phyloP scores from a whole-genome alignment of 1,140 invertebrate genomes.

The Drosophila lini region DNA sequence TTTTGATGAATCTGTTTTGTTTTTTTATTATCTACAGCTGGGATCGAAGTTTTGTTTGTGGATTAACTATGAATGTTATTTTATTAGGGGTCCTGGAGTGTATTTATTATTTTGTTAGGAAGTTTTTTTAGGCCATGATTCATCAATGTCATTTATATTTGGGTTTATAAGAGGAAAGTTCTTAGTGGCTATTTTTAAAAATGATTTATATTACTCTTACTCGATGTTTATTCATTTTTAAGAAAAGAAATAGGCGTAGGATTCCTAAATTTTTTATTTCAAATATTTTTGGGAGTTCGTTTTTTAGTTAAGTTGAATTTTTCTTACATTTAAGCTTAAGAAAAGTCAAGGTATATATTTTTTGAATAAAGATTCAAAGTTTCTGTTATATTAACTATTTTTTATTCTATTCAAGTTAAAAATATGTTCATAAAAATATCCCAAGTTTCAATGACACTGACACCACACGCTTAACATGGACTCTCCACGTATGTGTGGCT shows the following conservation, averaged over 20 bases:
- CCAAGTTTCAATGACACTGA: not conserved
- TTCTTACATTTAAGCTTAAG: not conserved
- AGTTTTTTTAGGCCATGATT: conserved; percentile 26
- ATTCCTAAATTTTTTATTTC: not conserved
- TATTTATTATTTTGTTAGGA: conserved; percentile 34
- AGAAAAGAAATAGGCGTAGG: not conserved
- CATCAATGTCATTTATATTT: conserved; percentile 34
- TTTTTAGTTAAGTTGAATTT: not conserved
- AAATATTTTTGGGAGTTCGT: not conserved
- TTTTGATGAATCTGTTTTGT: conserved; percentile 75
- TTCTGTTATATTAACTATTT: too few relatives aligned
- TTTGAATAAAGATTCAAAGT: too few relatives aligned
- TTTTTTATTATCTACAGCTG: conserved; percentile 43
- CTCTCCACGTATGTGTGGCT: conserved; percentile 10
- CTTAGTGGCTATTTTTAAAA: not conserved
- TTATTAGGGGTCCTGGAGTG: not conserved
- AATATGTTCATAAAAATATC: not conserved
- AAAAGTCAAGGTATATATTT: not conserved
- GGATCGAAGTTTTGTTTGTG: conserved; percentile 51
- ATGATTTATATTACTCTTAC: not conserved
- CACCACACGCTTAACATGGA: conserved; percentile 11
- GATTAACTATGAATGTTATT: conserved; percentile 31
- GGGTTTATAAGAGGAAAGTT: not conserved
- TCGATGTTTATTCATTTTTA: not conserved
- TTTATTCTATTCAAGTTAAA: too few relatives aligned